Conservation (phyloP, 2,888 invertebrate species). For the Chalcosyrphus nemorum region DNA sequence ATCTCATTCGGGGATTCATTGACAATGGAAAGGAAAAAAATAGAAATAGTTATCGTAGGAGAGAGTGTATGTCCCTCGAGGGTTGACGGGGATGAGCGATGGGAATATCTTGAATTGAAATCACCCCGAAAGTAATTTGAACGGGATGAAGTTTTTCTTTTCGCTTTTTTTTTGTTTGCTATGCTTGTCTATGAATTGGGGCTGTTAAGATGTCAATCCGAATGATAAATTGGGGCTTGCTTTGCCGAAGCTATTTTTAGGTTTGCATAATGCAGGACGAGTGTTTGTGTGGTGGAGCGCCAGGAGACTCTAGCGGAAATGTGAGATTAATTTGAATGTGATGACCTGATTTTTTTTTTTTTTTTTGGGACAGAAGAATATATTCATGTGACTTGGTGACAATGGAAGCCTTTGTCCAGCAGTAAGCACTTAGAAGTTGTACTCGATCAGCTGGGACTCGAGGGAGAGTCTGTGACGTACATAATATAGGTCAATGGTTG, state of each 20-base stretch:
- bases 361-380: background rate
- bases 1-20: conserved; percentile 35
- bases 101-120: conserved; percentile 67
- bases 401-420: conserved; percentile 38
- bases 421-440: conserved; percentile 26
- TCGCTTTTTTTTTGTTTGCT: too few relatives aligned
- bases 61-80: background rate
- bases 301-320: conserved; percentile 14
- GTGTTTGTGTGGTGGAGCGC: background rate
- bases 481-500: too few relatives aligned
- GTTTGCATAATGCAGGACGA: conserved; percentile 29
- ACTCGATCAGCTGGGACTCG: background rate
- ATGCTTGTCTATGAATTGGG: conserved; percentile 48
- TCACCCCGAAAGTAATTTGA: conserved; percentile 68
- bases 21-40: conserved; percentile 30
- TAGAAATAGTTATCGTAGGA: conserved; percentile 47
- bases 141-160: conserved; percentile 51
- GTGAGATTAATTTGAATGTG: conserved; percentile 65
- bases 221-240: conserved; percentile 67
- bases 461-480: too few relatives aligned
- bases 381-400: conserved; percentile 21
- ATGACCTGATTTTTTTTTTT: conserved; percentile 55
- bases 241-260: conserved; percentile 37
- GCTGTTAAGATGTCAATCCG: conserved; percentile 67
- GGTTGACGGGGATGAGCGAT: conserved; percentile 28